A percentile compares a stretch with the other conserved stretches of the same genome.
phyloP scores from a whole-genome alignment of 2,888 invertebrate genomes.

The Embidobia sp. region DNA sequence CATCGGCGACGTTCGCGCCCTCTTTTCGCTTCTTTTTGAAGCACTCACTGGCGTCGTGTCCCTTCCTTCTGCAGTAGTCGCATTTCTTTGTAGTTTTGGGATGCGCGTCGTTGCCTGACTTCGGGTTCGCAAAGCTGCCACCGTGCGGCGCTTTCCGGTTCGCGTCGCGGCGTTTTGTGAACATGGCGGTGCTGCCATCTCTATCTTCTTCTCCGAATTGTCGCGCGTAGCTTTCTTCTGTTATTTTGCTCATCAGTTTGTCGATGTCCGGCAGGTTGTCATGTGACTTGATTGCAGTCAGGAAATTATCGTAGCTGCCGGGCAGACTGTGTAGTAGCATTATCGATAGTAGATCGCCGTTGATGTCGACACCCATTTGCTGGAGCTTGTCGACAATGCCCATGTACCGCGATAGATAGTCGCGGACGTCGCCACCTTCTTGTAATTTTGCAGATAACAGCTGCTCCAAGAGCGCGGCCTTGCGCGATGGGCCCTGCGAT shows the following conservation, averaged over 20 bases:
- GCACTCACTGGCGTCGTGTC: slow-evolving; percentile 5
- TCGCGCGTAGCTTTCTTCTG: slow-evolving; percentile 8
- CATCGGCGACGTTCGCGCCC: no score
- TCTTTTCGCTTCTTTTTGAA: slow-evolving; percentile 25
- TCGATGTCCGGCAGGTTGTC: neutral
- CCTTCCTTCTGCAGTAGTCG: slow-evolving; percentile 10
- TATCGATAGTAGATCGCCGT: slow-evolving; percentile 11
- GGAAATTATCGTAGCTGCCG: slow-evolving; percentile 10
- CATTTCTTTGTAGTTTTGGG: slow-evolving; percentile 26
- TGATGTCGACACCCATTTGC: slow-evolving; percentile 20
- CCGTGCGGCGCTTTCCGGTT: neutral
- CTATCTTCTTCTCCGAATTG: neutral
- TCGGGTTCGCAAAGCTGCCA: neutral
- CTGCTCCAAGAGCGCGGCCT: neutral
- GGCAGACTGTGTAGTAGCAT: slow-evolving; percentile 21
- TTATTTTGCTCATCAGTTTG: neutral
- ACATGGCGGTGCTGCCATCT: slow-evolving; percentile 10
- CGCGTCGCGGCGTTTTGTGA: neutral
- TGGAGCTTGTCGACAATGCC: slow-evolving; percentile 11
- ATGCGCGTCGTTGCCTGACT: no score
- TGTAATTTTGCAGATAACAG: neutral
- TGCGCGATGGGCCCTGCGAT: neutral
- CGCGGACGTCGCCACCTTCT: neutral
- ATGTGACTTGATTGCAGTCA: slow-evolving; percentile 1
- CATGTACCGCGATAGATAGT: neutral